phyloP scores from a whole-genome alignment of 2,888 invertebrate genomes.

The Epinotia nisella region DNA sequence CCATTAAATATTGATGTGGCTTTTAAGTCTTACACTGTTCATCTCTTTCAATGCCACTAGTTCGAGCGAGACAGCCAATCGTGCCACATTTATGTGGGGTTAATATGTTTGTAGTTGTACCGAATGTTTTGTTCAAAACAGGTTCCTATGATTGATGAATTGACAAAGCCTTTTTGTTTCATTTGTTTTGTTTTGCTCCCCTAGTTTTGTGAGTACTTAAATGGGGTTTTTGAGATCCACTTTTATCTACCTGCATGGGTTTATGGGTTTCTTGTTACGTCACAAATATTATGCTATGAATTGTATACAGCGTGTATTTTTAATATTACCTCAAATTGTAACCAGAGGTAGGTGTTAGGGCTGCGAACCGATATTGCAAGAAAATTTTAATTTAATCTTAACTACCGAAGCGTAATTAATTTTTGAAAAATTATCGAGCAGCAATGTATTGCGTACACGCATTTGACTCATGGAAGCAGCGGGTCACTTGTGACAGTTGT shows the following conservation, averaged over 20 bases:
- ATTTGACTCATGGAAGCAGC: too few species aligned
- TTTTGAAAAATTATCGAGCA: too few species aligned
- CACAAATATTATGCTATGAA: too few species aligned
- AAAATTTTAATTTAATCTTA: too few species aligned
- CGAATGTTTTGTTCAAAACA: slow-evolving; percentile 27
- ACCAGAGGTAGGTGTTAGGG: too few species aligned
- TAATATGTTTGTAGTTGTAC: slow-evolving; percentile 28
- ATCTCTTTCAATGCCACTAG: slow-evolving; percentile 6
- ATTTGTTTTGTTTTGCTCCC: slow-evolving; percentile 13
- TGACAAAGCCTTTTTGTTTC: slow-evolving; percentile 37
- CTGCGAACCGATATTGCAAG: too few species aligned
- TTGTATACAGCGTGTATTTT: too few species aligned
- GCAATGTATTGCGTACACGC: too few species aligned
- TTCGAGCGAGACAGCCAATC: not conserved
- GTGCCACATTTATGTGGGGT: slow-evolving; percentile 8
- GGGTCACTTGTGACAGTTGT: too few species aligned
- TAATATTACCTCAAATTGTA: too few species aligned
- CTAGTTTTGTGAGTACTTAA: not conserved
- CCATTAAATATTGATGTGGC: not conserved
- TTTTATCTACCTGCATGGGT: not conserved
- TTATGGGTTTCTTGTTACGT: not conserved
- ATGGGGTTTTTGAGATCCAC: not conserved
- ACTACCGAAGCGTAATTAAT: too few species aligned
- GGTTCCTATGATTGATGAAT: slow-evolving; percentile 38
- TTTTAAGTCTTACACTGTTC: not conserved